Conservation (phyloP, 2,888 invertebrate species). For the Criorhina ranunculi region DNA sequence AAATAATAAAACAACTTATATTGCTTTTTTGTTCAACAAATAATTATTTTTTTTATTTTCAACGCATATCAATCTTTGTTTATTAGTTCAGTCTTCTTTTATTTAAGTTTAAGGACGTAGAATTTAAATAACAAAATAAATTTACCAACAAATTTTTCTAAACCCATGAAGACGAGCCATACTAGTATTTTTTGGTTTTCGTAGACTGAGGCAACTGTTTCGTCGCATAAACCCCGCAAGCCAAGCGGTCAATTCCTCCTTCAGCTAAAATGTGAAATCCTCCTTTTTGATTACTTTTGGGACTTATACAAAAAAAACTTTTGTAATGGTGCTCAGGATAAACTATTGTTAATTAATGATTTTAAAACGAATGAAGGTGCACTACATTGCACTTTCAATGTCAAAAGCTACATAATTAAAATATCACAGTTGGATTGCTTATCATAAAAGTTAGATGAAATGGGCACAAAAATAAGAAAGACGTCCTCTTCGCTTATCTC, state of each 20-base stretch:
- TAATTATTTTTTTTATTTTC: conserved; percentile 11
- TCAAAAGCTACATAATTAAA: no score
- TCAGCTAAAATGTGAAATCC: no score
- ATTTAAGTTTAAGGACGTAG: conserved; percentile 6
- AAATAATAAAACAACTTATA: not conserved
- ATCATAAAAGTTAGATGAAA: no score
- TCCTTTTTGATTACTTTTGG: not conserved
- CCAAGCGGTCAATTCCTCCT: no score
- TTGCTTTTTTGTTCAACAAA: conserved; percentile 4
- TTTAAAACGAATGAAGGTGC: conserved; percentile 17
- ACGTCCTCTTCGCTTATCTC: no score
- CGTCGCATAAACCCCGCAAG: no score
- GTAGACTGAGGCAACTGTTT: no score
- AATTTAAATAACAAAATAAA: conserved; percentile 11
- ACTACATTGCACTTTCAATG: conserved; percentile 18
- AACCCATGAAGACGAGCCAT: no score
- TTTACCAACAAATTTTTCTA: conserved; percentile 4
- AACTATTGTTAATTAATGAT: conserved; percentile 23
- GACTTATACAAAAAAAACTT: not conserved
- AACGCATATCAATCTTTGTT: conserved; percentile 12
- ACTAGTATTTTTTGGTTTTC: no score
- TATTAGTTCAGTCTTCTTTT: not conserved
- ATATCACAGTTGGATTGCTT: no score
- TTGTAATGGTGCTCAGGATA: no score
- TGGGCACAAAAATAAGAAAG: no score